These are phyloP conservation scores for Tympanoctomys barrerae DNA, from an alignment of 2,797 vertebrate species.

Conservation along the genomic window DNA sequence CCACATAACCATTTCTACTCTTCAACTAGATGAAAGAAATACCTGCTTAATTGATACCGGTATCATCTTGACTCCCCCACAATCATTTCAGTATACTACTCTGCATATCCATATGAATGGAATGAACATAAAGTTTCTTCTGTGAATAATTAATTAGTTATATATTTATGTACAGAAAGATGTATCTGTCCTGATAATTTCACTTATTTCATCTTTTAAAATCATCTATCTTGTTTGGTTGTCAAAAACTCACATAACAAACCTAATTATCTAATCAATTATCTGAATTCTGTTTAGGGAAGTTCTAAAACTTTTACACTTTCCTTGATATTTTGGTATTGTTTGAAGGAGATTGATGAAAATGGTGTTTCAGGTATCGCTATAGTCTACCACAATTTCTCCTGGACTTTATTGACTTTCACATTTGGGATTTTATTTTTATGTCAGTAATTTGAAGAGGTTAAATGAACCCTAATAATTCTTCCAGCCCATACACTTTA, in stretches of 20 bases:
- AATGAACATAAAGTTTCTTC: not conserved
- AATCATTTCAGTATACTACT: not conserved
- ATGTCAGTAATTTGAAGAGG: not conserved
- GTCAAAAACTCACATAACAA: not conserved
- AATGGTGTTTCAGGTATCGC: not conserved
- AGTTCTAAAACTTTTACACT: not conserved
- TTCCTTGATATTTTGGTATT: not conserved
- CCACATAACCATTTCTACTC: not conserved
- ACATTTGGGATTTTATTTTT: not conserved
- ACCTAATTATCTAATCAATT: not conserved
- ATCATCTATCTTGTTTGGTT: not conserved
- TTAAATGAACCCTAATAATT: slow-evolving; percentile 18
- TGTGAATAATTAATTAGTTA: not conserved
- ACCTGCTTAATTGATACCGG: not conserved
- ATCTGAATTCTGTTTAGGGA: not conserved
- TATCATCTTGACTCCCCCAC: not conserved
- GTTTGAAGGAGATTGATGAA: not conserved
- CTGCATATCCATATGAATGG: not conserved
- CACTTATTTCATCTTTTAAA: not conserved
- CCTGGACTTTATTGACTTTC: not conserved
- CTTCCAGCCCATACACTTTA: not conserved
- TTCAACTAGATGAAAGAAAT: not conserved
- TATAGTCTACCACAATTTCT: not conserved
- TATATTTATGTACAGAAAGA: not conserved
- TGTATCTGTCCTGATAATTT: not conserved